Evolutionary conservation across 2,888 invertebrate genomes (phyloP), one percentile per base, ranked within the genome.

Genomic region (Coleophora flavipennella): DNA sequence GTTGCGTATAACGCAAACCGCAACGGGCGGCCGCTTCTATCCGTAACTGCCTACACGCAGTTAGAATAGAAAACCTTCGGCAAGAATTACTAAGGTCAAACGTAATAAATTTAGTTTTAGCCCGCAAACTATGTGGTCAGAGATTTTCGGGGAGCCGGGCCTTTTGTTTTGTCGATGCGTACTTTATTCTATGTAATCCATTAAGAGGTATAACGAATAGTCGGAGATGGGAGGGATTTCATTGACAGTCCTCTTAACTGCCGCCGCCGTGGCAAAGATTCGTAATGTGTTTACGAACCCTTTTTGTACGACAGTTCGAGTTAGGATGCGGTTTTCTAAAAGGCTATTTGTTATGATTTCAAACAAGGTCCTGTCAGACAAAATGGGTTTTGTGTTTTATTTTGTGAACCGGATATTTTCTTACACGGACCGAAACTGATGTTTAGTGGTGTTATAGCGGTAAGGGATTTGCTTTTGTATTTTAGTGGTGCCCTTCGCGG

Each of bases 81-180:
- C 69, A 74, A 77, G 80, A 78, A 77, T 78, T 76, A 78, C 79
- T 76, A 76, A 81, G 81, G 80, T 78, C 78, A 79, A 77, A 80
- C 57, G 80, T 78, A 81, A 83, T 81, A 81, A 81, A 83, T 81
- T 81, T 81, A 76, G 76, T 80, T 83, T 80, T 73, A 76, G 77
- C 64, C 72, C 63, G 62, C 71, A 71, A 80, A 79, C 74, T 78
- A 74, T 76, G 79, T 63, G 79, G 79, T 80, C 66, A 67, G 75
- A 75, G 78, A 76, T 79, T 78, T 75, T 76, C 69, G 62, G 60
- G 62, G 61, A 65, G 62, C 61, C 55, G 56, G 63, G 67, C 75
- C 76, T 75, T 78, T 81, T 81, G 81, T 81, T 79, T 79, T 67
- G 77, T 68, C 74, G 72, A 78, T 79, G 75, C 71, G 69, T 76